These are phyloP conservation scores for Semnornis frantzii DNA, from an alignment of 2,113 vertebrate genomes.

Conservation along the genomic window DNA sequence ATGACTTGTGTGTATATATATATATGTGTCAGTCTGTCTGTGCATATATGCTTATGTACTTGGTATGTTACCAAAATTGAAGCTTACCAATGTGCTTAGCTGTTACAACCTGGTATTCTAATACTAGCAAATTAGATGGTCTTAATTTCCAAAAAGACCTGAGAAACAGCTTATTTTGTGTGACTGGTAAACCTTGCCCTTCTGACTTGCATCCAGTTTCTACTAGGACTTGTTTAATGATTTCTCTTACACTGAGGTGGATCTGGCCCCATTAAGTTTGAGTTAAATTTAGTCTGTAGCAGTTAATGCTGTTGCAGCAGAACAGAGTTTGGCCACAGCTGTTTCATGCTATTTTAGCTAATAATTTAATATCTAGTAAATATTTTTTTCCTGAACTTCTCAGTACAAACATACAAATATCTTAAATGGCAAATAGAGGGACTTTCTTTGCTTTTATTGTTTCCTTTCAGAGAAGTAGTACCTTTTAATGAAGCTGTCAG, in stretches of 20 bases:
- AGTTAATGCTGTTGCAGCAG: slow-evolving; percentile 26
- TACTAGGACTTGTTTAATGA: slow-evolving; percentile 37
- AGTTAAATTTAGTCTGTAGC: slow-evolving; percentile 31
- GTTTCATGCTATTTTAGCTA: neutral
- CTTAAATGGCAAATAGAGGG: neutral
- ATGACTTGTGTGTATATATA: neutral
- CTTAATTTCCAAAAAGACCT: neutral
- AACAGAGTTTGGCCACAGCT: neutral
- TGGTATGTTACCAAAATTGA: neutral
- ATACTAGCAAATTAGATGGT: neutral
- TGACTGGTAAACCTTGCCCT: neutral
- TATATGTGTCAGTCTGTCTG: neutral
- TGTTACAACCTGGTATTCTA: neutral
- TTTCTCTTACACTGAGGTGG: neutral
- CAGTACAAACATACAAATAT: neutral
- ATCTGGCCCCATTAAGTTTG: slow-evolving; percentile 38
- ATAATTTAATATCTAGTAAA: neutral
- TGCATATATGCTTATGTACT: neutral
- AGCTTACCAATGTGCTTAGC: neutral
- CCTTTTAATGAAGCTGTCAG: neutral
- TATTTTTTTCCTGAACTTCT: neutral
- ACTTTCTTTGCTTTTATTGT: neutral
- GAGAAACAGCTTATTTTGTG: neutral
- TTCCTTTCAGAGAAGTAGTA: neutral
- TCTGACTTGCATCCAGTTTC: slow-evolving; percentile 31